Evolutionary conservation across 2,797 vertebrate genomes (phyloP), one percentile per base, ranked within the genome.

Genomic region (Orestias chungarensis): DNA sequence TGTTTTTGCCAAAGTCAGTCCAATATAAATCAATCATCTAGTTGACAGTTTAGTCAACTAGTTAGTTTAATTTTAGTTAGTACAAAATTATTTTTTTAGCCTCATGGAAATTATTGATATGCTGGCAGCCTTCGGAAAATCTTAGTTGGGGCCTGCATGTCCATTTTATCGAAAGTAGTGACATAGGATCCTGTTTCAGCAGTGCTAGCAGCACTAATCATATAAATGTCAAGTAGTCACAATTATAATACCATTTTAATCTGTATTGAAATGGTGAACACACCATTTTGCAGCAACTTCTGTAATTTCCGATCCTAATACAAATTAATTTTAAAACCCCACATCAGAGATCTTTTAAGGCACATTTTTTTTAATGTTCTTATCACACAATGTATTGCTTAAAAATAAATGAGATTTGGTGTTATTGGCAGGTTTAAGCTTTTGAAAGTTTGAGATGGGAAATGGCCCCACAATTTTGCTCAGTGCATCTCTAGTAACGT

Each of bases 401-500:
- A 1, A 62, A 40, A 12, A 38, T 20, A 62, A 40, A 62, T 40
- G 20, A 14, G 10, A 62, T 23, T 6, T 62, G 59, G 5, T 35
- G 12, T 10, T 38, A 40, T n/a, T 35, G 23, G 23, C 35, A 3
- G 23, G 20, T 6, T 9, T 38, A 61, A 40, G 20, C 33, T n/a
- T 62, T 15, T n/a, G n/a, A 59, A 12, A 20, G 23, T 18, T 33
- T 31, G 31, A 59, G 55, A 12, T 20, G 33, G 59, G 20, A 62
- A 62, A 38, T 62, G 2, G 23, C 12, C 59, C 38, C 25, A 15
- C 35, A n/a, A 0, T 40, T 62, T 12, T n/a, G 35, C 35, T 62
- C 59, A 62, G 59, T 62, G 59, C 59, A 62, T 62, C 59, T 62
- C 59, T 14, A 62, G 35, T 43, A 55, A 54, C 25, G 11, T 8